Evolutionary conservation across 2,888 invertebrate species (phyloP).

Genomic region (Epinotia demarniana): DNA sequence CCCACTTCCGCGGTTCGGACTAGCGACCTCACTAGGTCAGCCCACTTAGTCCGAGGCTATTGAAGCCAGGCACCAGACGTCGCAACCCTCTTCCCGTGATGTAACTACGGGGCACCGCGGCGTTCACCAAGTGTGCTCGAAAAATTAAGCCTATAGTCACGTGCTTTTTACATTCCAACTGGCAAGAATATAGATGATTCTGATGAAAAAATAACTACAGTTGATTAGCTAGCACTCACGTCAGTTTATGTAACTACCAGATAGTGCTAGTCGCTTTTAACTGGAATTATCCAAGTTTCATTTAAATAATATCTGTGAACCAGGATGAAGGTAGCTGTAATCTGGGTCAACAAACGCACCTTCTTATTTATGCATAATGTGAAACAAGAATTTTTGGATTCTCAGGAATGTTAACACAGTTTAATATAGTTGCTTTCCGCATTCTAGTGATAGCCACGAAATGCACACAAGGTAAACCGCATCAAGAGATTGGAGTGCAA

Average conservation of each 20-base stretch:
- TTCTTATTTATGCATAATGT: not conserved
- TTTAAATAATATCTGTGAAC: not conserved
- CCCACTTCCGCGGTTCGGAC: too few species aligned
- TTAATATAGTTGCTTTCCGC: not conserved
- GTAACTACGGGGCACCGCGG: too few species aligned
- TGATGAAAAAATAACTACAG: not conserved
- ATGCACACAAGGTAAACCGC: too few species aligned
- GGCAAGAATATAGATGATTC: not conserved
- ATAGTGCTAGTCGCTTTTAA: too few species aligned
- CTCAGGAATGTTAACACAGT: not conserved
- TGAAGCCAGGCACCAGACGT: too few species aligned
- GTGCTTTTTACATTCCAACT: not conserved
- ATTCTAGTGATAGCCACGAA: too few species aligned
- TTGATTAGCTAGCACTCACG: not conserved
- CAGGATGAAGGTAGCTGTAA: not conserved
- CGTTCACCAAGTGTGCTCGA: not conserved
- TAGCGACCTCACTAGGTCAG: too few species aligned
- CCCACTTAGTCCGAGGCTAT: too few species aligned
- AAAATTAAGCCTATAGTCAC: not conserved
- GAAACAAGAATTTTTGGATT: conserved; percentile 6
- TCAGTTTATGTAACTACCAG: too few species aligned
- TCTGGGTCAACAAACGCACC: conserved; percentile 7
- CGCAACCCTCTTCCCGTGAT: too few species aligned
- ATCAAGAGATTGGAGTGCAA: too few species aligned
- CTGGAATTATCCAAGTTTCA: not conserved